Evolutionary conservation across 2,888 invertebrate genomes (phyloP).

Genomic region (Ophion costatus): DNA sequence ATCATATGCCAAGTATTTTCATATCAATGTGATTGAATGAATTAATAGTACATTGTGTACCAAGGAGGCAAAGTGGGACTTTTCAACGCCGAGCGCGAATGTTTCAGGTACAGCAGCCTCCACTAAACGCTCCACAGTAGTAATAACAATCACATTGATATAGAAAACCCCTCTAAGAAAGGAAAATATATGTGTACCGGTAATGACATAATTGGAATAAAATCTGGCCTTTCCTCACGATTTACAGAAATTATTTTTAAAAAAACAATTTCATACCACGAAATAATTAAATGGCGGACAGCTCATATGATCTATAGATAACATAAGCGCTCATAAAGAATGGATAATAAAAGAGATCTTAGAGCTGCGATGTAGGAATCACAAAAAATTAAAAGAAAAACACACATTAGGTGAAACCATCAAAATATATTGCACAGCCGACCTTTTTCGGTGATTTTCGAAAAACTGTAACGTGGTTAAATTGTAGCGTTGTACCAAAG

Average conservation of each 20-base stretch:
- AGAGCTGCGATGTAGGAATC: conserved; percentile 6
- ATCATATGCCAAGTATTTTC: not conserved
- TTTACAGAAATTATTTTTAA: not conserved
- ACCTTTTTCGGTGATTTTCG: not conserved
- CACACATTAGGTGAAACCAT: not conserved
- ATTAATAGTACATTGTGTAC: not conserved
- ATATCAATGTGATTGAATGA: conserved; percentile 18
- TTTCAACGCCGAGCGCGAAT: not conserved
- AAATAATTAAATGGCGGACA: no score
- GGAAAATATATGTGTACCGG: conserved; percentile 14
- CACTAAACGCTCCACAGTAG: not conserved
- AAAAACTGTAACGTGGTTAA: conserved; percentile 1
- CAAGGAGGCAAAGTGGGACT: not conserved
- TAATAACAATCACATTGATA: conserved; percentile 12
- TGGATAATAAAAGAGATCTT: not conserved
- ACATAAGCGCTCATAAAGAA: not conserved
- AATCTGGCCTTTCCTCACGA: conserved; percentile 8
- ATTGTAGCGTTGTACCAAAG: not conserved
- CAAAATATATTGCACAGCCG: not conserved
- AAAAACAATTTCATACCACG: conserved; percentile 1
- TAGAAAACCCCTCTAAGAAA: not conserved
- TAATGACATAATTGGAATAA: conserved; percentile 13
- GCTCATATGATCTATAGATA: not conserved
- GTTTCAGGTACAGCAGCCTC: no score
- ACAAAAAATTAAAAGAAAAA: not conserved